A percentile compares a stretch with the other conserved stretches of the same genome.
Conservation (phyloP, 1,140 invertebrate species). For the Papilio polyxenes region DNA sequence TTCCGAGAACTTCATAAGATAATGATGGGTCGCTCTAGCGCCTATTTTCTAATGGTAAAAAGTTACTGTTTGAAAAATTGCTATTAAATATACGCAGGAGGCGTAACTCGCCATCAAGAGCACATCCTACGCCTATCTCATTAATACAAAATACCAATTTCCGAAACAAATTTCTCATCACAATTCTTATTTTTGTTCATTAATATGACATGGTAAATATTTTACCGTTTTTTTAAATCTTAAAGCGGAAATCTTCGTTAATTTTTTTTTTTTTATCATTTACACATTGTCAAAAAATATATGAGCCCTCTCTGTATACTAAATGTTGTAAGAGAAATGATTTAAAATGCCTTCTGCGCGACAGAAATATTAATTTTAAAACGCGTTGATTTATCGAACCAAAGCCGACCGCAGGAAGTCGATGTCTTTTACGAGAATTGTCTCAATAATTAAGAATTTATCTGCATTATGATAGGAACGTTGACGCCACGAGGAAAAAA, state of each 20-base stretch:
- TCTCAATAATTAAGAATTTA: constrained; percentile 38
- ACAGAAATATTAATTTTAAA: constrained; percentile 38
- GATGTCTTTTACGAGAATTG: constrained; percentile 35
- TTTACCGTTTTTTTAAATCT: not conserved
- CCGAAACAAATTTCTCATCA: not conserved
- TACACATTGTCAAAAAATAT: constrained; percentile 19
- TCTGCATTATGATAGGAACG: constrained; percentile 31
- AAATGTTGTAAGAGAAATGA: constrained; percentile 13
- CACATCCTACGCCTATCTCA: not conserved
- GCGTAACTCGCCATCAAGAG: not conserved
- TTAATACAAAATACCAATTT: not conserved
- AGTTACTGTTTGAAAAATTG: not conserved
- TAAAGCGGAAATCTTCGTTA: not conserved
- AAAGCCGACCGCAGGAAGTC: constrained; percentile 35
- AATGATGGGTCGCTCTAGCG: not conserved
- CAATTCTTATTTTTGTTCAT: not conserved
- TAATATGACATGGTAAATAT: not conserved
- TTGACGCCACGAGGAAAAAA: constrained; percentile 25
- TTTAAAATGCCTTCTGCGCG: constrained; percentile 30
- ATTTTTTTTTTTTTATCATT: not conserved
- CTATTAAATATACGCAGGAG: not conserved
- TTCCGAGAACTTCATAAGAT: not conserved
- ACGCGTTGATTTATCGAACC: constrained; percentile 36
- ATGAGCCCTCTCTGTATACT: not conserved
- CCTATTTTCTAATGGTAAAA: not conserved